phyloP scores from a whole-genome alignment of 2,888 invertebrate species.

The Chironomus tentans region DNA sequence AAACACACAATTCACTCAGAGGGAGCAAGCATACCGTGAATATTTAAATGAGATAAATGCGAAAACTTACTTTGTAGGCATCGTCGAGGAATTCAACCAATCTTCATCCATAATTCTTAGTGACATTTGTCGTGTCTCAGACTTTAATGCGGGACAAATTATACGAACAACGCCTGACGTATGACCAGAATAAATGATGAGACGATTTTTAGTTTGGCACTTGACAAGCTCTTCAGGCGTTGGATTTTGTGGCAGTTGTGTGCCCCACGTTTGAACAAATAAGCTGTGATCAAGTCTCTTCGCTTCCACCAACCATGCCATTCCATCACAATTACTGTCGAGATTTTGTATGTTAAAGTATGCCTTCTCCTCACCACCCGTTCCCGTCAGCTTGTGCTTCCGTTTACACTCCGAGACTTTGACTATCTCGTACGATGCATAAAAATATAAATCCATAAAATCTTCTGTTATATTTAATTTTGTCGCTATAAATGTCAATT shows the following conservation, averaged over 20 bases:
- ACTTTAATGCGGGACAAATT: constrained; percentile 54
- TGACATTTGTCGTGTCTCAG: constrained; percentile 40
- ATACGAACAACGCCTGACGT: constrained; percentile 49
- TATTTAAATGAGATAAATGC: too few relatives aligned
- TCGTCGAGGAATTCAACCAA: constrained; percentile 47
- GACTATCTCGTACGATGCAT: constrained; percentile 59
- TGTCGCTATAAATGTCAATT: constrained; percentile 65
- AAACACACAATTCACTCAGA: neutral
- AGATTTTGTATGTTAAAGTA: constrained; percentile 53
- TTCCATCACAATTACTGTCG: constrained; percentile 40
- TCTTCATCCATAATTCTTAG: constrained; percentile 74
- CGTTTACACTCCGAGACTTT: constrained; percentile 56
- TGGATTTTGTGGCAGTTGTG: constrained; percentile 56
- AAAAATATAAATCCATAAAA: constrained; percentile 71
- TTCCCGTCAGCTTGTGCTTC: constrained; percentile 52
- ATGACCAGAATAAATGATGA: constrained; percentile 71
- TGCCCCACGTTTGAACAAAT: constrained; percentile 75
- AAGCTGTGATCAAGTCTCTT: constrained; percentile 70
- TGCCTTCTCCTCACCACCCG: constrained; percentile 57
- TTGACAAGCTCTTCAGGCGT: constrained; percentile 52
- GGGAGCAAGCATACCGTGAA: too few relatives aligned
- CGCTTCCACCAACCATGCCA: constrained; percentile 70
- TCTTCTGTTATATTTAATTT: constrained; percentile 69
- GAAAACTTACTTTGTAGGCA: constrained; percentile 39
- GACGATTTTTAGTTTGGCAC: constrained; percentile 68